Percentiles rank a stretch among this genome's conserved stretches.
Evolutionary conservation across 64 coral and sea anemone genomes (phyloP).

Genomic region (Catalaphyllia jardinei): DNA sequence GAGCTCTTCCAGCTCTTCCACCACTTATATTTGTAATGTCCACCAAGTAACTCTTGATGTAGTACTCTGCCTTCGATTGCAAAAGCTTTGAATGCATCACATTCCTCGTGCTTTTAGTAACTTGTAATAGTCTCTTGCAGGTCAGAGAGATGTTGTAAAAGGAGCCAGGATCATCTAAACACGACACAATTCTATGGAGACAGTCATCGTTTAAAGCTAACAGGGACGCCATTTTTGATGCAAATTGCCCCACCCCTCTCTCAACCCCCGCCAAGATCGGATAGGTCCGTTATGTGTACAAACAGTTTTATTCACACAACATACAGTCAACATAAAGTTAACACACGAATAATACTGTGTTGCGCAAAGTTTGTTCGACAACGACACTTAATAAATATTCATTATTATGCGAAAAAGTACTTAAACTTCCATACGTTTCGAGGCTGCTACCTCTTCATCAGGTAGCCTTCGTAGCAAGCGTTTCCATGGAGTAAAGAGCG

Average conservation of each 20-base stretch:
- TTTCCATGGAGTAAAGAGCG: too few species aligned
- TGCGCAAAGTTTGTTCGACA: too few species aligned
- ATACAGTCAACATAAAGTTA: too few species aligned
- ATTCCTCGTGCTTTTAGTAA: slow-evolving; percentile 24
- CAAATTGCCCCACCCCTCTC: too few species aligned
- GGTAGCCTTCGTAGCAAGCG: too few species aligned
- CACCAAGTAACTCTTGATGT: slow-evolving; percentile 39
- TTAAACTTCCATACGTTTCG: too few species aligned
- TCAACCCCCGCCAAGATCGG: not conserved
- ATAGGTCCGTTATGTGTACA: not conserved
- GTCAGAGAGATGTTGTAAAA: slow-evolving; percentile 50
- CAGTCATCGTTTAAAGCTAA: slow-evolving; percentile 57
- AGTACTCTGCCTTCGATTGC: slow-evolving; percentile 51
- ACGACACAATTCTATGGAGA: slow-evolving; percentile 31
- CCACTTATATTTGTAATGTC: not conserved
- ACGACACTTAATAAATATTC: too few species aligned
- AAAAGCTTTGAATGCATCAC: slow-evolving; percentile 41
- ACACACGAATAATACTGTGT: too few species aligned
- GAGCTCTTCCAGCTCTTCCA: too few species aligned
- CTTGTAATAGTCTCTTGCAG: slow-evolving; percentile 60
- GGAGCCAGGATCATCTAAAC: slow-evolving; percentile 2
- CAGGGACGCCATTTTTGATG: slow-evolving; percentile 15
- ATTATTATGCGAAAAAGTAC: too few species aligned
- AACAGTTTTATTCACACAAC: not conserved
- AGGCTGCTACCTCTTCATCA: too few species aligned